phyloP scores from a whole-genome alignment of 1,140 invertebrate species.

The Drosophila mayri region DNA sequence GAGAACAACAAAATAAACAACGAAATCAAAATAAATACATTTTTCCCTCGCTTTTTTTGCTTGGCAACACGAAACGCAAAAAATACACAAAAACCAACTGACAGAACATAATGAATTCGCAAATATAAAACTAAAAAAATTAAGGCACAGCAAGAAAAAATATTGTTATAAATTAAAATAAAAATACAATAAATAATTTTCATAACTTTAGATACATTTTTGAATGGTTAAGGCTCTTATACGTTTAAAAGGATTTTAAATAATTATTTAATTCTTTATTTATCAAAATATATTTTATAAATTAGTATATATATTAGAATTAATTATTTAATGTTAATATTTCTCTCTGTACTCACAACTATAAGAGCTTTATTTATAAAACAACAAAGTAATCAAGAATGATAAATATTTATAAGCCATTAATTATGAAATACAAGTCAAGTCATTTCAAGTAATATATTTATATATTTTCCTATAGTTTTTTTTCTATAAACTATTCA shows the following conservation, averaged over 20 bases:
- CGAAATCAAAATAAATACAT: slow-evolving; percentile 42
- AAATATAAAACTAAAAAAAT: slow-evolving; percentile 21
- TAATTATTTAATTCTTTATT: not conserved
- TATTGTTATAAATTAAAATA: not conserved
- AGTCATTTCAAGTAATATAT: not conserved
- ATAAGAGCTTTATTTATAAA: not conserved
- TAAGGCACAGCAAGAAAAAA: not conserved
- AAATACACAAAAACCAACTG: slow-evolving; percentile 28
- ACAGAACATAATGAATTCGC: slow-evolving; percentile 13
- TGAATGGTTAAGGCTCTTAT: not conserved
- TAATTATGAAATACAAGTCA: not conserved
- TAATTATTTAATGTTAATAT: not conserved
- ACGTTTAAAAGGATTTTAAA: not conserved
- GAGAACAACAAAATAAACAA: slow-evolving; percentile 44
- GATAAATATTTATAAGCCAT: slow-evolving; percentile 11
- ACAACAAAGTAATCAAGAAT: not conserved
- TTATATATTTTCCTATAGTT: not conserved
- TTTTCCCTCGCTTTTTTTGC: slow-evolving; percentile 43
- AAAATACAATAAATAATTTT: not conserved
- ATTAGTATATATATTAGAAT: not conserved
- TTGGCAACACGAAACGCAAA: slow-evolving; percentile 56
- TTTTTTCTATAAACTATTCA: not conserved
- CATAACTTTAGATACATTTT: not conserved
- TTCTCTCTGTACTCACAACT: not conserved
- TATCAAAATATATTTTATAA: not conserved